Evolutionary conservation across 2,113 vertebrate genomes (phyloP), one percentile per base, ranked within the genome.

Genomic region (Nycticryphes semicollaris): DNA sequence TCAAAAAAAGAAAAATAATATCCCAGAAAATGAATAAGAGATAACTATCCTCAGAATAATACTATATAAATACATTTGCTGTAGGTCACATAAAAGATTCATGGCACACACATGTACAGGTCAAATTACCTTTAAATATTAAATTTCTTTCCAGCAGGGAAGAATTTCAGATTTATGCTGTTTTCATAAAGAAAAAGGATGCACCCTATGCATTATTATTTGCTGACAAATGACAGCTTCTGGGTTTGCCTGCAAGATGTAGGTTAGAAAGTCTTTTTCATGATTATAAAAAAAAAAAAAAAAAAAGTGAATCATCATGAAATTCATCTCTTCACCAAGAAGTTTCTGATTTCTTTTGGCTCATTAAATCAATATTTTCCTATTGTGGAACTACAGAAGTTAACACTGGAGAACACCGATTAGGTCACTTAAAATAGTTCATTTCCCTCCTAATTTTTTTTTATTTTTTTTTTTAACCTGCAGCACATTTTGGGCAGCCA

Each of bases 101-200:
- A 98, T 98, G 93, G 57, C 95, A 97, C 96, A 97, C 88, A 97
- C 95, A 97, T 98, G 98, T 98, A 97, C 93, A 94, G 97, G 98
- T 98, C 98, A 98, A 98, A 98, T 98, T 98, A 98, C 98, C 98
- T 98, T 98, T 98, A 98, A 98, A 98, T 98, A 98, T 98, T 98
- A 98, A 98, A 98, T 98, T 97, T 98, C 96, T 95, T 97, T 97
- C 94, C 93, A 96, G 94, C 16, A 1, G 78, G 95, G 77, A 95
- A 97, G 95, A 96, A 96, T 98, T 97, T 97, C 94, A 97, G 95
- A 97, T 96, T 96, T 97, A 97, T 94, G 91, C 91, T 94, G 86
- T 97, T 97, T 97, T 98, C 97, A 95, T 95, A 96, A 96, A 94
- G 79, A 95, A 94, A 89, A 97, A 79, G 57, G 89, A 97, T 90